Evolutionary conservation across 2,113 vertebrate species (phyloP).

Genomic region (Platycercus adscitus): DNA sequence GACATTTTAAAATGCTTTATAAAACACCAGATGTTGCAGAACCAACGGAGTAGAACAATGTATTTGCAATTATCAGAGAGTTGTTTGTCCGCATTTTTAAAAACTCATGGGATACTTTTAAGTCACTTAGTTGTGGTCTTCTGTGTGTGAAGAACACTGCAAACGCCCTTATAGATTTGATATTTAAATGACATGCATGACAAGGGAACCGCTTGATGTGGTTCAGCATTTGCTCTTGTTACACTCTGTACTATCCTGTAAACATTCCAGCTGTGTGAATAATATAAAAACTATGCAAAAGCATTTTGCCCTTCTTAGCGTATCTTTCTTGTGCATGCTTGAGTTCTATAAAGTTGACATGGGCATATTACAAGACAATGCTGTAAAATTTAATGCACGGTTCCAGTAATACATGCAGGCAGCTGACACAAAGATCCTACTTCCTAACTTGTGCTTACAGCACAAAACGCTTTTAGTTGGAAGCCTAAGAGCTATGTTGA

Average conservation of each 20-base stretch:
- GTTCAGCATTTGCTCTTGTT: constrained; percentile 70
- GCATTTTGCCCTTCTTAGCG: constrained; percentile 46
- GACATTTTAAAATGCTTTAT: constrained; percentile 64
- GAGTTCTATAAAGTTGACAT: constrained; percentile 46
- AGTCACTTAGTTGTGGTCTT: constrained; percentile 71
- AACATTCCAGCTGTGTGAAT: constrained; percentile 74
- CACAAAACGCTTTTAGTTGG: not conserved
- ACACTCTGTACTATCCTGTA: constrained; percentile 72
- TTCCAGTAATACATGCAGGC: constrained; percentile 68
- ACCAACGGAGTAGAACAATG: constrained; percentile 61
- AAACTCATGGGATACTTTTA: constrained; percentile 67
- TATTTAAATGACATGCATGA: constrained; percentile 70
- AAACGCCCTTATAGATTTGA: constrained; percentile 64
- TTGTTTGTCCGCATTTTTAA: constrained; percentile 71
- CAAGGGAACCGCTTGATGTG: constrained; percentile 71
- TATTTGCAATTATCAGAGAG: constrained; percentile 61
- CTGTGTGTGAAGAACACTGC: constrained; percentile 60
- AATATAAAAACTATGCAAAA: constrained; percentile 65
- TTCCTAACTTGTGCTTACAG: constrained; percentile 45
- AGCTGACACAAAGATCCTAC: constrained; percentile 61
- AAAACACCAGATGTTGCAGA: constrained; percentile 69
- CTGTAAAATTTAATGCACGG: constrained; percentile 50
- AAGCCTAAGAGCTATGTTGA: not conserved
- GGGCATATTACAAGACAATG: constrained; percentile 59
- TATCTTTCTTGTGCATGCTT: constrained; percentile 31